phyloP scores from a whole-genome alignment of 2,888 invertebrate species.

The Tanypteryx hageni region DNA sequence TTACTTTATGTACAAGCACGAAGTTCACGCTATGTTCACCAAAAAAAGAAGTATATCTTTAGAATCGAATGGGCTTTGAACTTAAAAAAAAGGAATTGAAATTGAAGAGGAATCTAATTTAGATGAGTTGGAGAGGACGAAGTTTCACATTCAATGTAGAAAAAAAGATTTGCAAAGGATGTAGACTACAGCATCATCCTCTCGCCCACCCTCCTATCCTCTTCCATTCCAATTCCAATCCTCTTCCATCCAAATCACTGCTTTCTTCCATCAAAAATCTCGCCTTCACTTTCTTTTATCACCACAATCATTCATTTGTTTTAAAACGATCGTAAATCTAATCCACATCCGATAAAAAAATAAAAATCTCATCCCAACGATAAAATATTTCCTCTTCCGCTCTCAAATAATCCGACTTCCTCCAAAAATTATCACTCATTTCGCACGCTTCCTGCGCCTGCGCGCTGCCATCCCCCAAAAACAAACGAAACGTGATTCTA shows the following conservation, averaged over 20 bases:
- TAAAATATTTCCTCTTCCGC: not conserved
- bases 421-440: not conserved
- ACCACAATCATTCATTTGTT: not conserved
- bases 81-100: not conserved
- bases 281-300: not conserved
- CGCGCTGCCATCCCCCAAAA: not conserved
- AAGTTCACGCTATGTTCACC: not conserved
- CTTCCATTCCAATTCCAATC: not conserved
- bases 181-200: conserved; percentile 44
- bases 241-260: not conserved
- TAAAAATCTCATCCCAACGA: not conserved
- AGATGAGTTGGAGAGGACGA: conserved; percentile 23
- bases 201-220: not conserved
- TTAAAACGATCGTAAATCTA: too few relatives aligned
- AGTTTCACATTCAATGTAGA: conserved; percentile 50
- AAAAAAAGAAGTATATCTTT: not conserved
- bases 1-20: not conserved
- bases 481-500: too few relatives aligned
- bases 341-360: not conserved
- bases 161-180: conserved; percentile 15
- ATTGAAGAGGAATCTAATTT: not conserved
- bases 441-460: not conserved
- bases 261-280: not conserved
- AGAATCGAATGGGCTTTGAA: not conserved
- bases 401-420: not conserved